Percentiles rank a stretch among this genome's conserved stretches.
These are phyloP conservation scores for Vanessa atalanta DNA, from an alignment of 1,140 invertebrate species.

Conservation along the genomic window DNA sequence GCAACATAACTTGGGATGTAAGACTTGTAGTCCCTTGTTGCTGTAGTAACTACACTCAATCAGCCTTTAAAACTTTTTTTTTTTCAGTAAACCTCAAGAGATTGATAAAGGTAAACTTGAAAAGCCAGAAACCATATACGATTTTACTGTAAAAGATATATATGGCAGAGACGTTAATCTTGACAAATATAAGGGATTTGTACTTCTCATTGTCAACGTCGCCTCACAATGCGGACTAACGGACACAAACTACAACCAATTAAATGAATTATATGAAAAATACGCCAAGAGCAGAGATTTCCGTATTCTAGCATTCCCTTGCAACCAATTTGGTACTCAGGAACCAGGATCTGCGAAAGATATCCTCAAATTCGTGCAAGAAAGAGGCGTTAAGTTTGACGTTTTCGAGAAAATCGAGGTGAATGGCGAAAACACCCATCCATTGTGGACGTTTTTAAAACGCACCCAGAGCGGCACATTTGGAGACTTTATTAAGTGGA, in stretches of 20 bases:
- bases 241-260: constrained; percentile 88
- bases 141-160: constrained; percentile 88
- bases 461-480: constrained; percentile 85
- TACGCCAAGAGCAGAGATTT: constrained; percentile 82
- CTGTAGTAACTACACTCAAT: too few species aligned
- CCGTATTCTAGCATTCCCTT: constrained; percentile 93
- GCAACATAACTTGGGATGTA: too few species aligned
- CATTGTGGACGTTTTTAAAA: constrained; percentile 89
- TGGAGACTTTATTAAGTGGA: constrained; percentile 96
- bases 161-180: constrained; percentile 87
- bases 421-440: constrained; percentile 92
- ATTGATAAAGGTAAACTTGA: constrained; percentile 48
- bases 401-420: constrained; percentile 91
- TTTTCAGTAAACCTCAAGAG: constrained; percentile 39
- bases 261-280: constrained; percentile 87
- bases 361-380: constrained; percentile 87
- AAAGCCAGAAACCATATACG: constrained; percentile 85
- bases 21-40: too few species aligned
- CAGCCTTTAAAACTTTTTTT: background rate
- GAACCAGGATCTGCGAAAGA: constrained; percentile 88
- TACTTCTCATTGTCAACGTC: constrained; percentile 92
- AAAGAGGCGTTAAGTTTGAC: constrained; percentile 89
- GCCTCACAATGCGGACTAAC: constrained; percentile 93
- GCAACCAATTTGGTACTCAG: constrained; percentile 94
- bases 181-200: constrained; percentile 87